These are phyloP conservation scores for Allygus modestus DNA, from an alignment of 2,888 invertebrate species.

Conservation along the genomic window DNA sequence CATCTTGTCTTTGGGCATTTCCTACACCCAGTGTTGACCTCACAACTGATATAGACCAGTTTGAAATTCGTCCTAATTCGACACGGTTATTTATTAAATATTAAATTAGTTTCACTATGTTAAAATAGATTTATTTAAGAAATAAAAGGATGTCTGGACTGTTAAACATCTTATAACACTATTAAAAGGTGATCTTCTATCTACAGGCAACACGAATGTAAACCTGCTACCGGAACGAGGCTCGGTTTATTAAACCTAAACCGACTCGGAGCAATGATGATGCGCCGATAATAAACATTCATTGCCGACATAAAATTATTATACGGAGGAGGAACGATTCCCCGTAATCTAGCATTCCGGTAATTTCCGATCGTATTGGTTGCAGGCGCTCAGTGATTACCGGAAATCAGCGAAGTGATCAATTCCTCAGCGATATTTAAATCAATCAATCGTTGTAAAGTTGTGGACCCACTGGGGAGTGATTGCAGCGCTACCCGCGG, in stretches of 20 bases:
- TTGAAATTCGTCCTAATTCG: too few relatives aligned
- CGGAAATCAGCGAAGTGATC: constrained; percentile 49
- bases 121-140: too few relatives aligned
- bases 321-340: background rate
- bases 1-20: too few relatives aligned
- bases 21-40: too few relatives aligned
- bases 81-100: too few relatives aligned
- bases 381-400: constrained; percentile 4
- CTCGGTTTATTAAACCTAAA: background rate
- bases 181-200: too few relatives aligned
- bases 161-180: too few relatives aligned
- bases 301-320: background rate
- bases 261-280: background rate
- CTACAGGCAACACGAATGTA: background rate
- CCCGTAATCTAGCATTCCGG: background rate
- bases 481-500: too few relatives aligned
- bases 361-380: constrained; percentile 35
- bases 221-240: background rate
- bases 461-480: constrained; percentile 5
- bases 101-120: too few relatives aligned
- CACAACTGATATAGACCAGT: too few relatives aligned
- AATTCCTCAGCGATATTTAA: constrained; percentile 46
- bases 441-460: constrained; percentile 50
- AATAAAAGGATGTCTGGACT: too few relatives aligned
- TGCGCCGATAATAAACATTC: background rate